Base-by-base conservation (phyloP, 1,140 invertebrate species). In the Leptopilina clavipes region DNA sequence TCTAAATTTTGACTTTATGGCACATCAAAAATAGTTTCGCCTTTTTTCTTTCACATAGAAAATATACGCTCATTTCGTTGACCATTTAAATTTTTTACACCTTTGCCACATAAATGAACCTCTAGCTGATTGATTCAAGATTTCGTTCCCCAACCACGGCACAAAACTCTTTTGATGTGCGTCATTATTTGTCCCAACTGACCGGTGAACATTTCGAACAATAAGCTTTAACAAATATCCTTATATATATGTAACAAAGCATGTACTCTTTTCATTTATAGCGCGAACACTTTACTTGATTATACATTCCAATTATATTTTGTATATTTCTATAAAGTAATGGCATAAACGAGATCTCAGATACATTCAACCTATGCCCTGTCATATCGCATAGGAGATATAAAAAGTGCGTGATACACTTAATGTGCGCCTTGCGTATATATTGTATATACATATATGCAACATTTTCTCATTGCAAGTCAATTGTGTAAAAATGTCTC, bases 321-420 rank as follows among this genome's bases (percentile, higher is more conserved):
- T 22, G 22, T 65, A 59, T 12, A 59, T 22, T 22, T 22, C 56
- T 25, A 73, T 71, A 82, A 75, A 71, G 48, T 83, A 84, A 85
- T 85, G 78, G 82, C 81, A 82, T 84, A 73, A 83, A 84, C 82
- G 82, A 85, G 83, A 86, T 85, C 85, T 82, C 70, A 73, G 77
- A 77, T 77, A 37, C 72, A 59, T 74, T 43, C 48, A 54, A 73
- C 54, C 45, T 25, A 25, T 73, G 45, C 17, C 22, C 31, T 54
- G 48, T 10, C 10, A 45, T 40, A 40, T 40, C 37, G 52, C 52
- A 25, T 37, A 48, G 48, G 44, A 7, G 72, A 73, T 56, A 54
- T 40, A 52, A 54, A 37, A 54, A 73, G 54, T 59, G 73, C n/a
- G 54, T 40, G 37, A 74, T 43, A 44, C 44, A 48, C 44, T 65